Conservation (phyloP, 2,113 vertebrate species). For the Onychostruthus taczanowskii region DNA sequence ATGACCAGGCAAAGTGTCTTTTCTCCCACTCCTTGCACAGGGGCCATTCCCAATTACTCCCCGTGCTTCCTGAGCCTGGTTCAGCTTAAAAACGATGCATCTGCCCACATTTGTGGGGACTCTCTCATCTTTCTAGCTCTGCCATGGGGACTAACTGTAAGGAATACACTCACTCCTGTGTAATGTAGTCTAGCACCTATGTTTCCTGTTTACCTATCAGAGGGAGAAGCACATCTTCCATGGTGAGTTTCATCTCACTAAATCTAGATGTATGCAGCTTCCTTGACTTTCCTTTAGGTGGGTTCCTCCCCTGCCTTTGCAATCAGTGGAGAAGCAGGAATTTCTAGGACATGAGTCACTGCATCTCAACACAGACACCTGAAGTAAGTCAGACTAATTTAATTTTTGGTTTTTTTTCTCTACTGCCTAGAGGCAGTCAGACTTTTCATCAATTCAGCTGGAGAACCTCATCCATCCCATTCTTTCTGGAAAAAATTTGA, state of each 20-base stretch:
- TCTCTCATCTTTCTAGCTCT: neutral
- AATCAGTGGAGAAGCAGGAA: neutral
- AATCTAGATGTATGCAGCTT: neutral
- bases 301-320: neutral
- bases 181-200: accelerated
- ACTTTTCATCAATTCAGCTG: neutral
- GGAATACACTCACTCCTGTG: neutral
- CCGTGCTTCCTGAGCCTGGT: neutral
- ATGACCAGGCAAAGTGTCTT: neutral
- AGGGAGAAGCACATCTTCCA: neutral
- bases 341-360: neutral
- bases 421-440: neutral
- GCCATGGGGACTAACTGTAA: neutral
- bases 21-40: neutral
- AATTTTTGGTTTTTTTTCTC: neutral
- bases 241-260: neutral
- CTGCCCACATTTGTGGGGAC: neutral
- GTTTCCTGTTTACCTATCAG: neutral
- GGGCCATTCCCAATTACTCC: neutral
- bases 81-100: neutral
- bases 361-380: neutral
- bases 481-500: neutral
- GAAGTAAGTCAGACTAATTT: neutral
- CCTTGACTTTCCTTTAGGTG: neutral
- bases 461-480: neutral